These are phyloP conservation scores for Aporophyla lueneburgensis DNA, from an alignment of 2,888 invertebrate genomes.

Conservation along the genomic window DNA sequence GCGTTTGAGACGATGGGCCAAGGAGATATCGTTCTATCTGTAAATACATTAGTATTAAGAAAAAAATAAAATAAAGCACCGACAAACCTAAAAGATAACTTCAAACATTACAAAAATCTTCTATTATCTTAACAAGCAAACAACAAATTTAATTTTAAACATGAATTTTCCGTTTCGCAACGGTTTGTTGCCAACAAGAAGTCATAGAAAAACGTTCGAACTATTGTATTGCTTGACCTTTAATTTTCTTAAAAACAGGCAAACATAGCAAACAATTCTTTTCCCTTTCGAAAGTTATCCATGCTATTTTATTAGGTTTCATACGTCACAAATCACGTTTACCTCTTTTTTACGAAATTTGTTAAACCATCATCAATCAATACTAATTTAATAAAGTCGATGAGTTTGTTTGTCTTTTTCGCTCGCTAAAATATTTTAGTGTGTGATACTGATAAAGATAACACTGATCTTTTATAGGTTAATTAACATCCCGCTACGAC, in stretches of 20 bases:
- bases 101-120: not conserved
- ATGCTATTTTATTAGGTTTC: not conserved
- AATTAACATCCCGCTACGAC: too few relatives aligned
- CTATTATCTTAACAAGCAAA: not conserved
- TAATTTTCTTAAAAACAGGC: not conserved
- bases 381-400: too few relatives aligned
- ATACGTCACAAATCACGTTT: not conserved
- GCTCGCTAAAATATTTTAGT: too few relatives aligned
- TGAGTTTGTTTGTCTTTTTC: too few relatives aligned
- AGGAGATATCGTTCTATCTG: constrained; percentile 88
- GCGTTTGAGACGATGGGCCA: constrained; percentile 85
- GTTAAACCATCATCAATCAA: too few relatives aligned
- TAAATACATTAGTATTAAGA: constrained; percentile 42
- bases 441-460: too few relatives aligned
- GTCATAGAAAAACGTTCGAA: not conserved
- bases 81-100: not conserved
- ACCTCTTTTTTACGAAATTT: not conserved
- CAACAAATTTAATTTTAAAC: not conserved
- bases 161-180: not conserved
- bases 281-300: not conserved
- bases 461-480: too few relatives aligned
- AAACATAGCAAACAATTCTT: not conserved
- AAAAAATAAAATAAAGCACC: not conserved
- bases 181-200: not conserved
- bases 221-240: not conserved